phyloP scores from a whole-genome alignment of 2,888 invertebrate genomes.

The Nemoura dubitans region DNA sequence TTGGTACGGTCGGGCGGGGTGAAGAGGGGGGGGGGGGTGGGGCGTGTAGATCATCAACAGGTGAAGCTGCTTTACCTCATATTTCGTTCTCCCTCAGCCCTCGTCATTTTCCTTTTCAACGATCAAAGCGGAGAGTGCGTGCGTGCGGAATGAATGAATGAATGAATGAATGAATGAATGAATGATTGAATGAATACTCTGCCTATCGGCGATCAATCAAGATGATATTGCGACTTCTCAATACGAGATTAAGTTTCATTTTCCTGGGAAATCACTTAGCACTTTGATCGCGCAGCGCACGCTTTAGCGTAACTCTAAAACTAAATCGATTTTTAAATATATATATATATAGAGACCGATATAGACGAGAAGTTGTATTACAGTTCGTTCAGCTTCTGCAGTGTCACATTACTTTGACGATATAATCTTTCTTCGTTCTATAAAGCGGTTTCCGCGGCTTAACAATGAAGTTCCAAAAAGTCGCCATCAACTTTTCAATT shows the following conservation, averaged over 20 bases:
- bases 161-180: too few relatives aligned
- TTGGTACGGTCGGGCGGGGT: too few relatives aligned
- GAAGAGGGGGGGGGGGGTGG: too few relatives aligned
- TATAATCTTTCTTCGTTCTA: neutral
- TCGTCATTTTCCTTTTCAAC: too few relatives aligned
- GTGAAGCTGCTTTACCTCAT: too few relatives aligned
- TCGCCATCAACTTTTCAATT: neutral
- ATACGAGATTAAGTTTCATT: neutral
- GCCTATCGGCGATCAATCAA: neutral
- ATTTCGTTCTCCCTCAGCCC: too few relatives aligned
- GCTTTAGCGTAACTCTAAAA: neutral
- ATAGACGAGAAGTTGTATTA: neutral
- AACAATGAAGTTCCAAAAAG: neutral
- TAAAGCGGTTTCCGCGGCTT: neutral
- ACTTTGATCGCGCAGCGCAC: neutral
- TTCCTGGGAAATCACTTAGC: neutral
- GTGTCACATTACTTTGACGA: neutral
- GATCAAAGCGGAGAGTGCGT: too few relatives aligned
- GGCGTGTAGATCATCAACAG: too few relatives aligned
- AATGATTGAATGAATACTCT: too few relatives aligned
- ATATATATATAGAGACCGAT: neutral
- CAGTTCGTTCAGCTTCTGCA: neutral
- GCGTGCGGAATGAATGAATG: neutral
- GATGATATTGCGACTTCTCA: neutral
- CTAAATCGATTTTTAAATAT: neutral